A percentile compares a stretch with the other conserved stretches of the same genome.
phyloP scores from a whole-genome alignment of 2,888 invertebrate species.

The Amiota minor region DNA sequence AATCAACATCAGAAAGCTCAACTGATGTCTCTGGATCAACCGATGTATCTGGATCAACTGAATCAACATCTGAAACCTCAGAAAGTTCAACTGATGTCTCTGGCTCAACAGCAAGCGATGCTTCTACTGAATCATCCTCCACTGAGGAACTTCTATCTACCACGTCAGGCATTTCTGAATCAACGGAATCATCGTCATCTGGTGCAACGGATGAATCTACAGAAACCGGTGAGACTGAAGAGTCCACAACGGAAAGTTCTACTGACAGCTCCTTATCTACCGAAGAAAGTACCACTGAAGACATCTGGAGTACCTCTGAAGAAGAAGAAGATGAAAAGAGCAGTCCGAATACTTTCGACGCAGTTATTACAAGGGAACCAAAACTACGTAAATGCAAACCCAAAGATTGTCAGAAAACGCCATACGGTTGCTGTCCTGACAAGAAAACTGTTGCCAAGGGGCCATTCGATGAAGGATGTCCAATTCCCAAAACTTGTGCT shows the following conservation, averaged over 20 bases:
- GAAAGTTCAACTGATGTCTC: slow-evolving; percentile 25
- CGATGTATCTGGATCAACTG: slow-evolving; percentile 14
- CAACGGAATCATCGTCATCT: slow-evolving; percentile 1
- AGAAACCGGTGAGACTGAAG: slow-evolving; percentile 35
- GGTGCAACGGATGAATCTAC: slow-evolving; percentile 40
- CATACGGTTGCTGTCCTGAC: slow-evolving; percentile 91
- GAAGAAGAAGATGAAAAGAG: slow-evolving; percentile 72
- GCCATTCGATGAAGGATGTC: slow-evolving; percentile 87
- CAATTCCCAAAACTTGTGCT: slow-evolving; percentile 82
- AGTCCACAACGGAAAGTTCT: slow-evolving; percentile 47
- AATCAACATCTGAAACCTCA: background rate
- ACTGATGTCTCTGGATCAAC: slow-evolving; percentile 1
- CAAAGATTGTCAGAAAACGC: slow-evolving; percentile 77
- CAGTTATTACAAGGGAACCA: slow-evolving; percentile 74
- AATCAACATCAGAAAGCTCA: slow-evolving; percentile 10
- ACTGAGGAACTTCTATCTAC: slow-evolving; percentile 34
- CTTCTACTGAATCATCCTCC: slow-evolving; percentile 15
- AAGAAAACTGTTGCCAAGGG: slow-evolving; percentile 84
- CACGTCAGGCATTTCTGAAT: slow-evolving; percentile 30
- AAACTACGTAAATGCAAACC: slow-evolving; percentile 77
- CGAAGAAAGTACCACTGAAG: slow-evolving; percentile 62
- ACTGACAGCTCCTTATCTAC: slow-evolving; percentile 55
- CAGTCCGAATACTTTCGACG: slow-evolving; percentile 76
- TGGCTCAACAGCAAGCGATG: background rate
- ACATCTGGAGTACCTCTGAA: slow-evolving; percentile 71